Evolutionary conservation across 2,113 vertebrate species (phyloP).

Genomic region (Gasterosteus nipponicus): DNA sequence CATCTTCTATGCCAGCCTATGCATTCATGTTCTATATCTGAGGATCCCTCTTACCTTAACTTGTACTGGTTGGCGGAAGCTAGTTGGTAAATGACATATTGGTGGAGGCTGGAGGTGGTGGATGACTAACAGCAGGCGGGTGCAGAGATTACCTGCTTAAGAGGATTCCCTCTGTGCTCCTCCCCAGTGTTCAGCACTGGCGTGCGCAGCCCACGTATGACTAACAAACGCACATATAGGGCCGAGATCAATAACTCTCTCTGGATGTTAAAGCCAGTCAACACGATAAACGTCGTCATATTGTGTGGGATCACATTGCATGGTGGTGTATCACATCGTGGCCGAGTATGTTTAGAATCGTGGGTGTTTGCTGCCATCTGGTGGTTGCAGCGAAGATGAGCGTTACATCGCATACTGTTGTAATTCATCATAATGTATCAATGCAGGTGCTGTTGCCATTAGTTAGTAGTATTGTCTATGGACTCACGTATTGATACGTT

Average conservation of each 20-base stretch:
- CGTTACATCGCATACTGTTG: no score
- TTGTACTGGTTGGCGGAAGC: conserved; percentile 3
- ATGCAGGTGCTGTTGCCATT: no score
- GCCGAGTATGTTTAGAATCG: background rate
- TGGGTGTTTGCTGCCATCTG: background rate
- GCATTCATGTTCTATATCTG: background rate
- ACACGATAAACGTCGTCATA: background rate
- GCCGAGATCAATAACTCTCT: background rate
- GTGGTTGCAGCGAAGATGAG: background rate
- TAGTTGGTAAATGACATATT: conserved; percentile 25
- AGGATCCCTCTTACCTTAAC: conserved; percentile 18
- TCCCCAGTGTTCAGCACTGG: conserved; percentile 19
- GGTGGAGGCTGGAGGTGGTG: conserved; percentile 19
- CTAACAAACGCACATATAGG: background rate
- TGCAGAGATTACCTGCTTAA: conserved; percentile 74
- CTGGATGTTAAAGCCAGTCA: background rate
- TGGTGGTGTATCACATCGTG: background rate
- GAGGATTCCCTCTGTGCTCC: conserved; percentile 68
- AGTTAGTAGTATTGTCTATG: background rate
- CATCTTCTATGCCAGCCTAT: background rate
- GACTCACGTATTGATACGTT: background rate
- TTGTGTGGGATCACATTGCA: background rate
- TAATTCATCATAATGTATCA: no score
- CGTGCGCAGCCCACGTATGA: conserved; percentile 2
- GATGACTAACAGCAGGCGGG: conserved; percentile 64